These are phyloP conservation scores for Bubo blakistoni DNA, from an alignment of 2,113 vertebrate genomes.

Conservation along the genomic window DNA sequence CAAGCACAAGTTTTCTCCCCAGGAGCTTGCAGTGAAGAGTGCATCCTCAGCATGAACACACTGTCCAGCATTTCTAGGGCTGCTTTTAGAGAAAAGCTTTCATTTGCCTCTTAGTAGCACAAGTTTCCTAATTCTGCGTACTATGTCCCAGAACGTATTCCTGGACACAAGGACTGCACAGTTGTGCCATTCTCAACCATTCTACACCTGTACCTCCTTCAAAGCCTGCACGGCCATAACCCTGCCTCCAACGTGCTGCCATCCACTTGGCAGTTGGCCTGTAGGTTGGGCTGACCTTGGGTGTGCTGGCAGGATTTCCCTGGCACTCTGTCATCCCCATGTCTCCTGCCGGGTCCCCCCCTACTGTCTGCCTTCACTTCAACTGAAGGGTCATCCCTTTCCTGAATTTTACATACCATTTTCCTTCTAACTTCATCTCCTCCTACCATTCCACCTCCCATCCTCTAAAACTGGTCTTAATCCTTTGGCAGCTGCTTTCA, in stretches of 20 bases:
- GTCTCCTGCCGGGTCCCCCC: conserved; percentile 12
- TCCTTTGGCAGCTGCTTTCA: neutral
- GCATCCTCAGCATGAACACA: neutral
- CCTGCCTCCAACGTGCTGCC: conserved; percentile 27
- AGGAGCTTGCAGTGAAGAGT: neutral
- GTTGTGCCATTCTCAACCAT: neutral
- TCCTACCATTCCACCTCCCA: neutral
- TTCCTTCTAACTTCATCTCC: conserved; percentile 14
- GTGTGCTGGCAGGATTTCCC: conserved; percentile 65
- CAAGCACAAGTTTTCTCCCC: neutral
- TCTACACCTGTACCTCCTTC: conserved; percentile 18
- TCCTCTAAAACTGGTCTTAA: neutral
- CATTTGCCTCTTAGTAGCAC: neutral
- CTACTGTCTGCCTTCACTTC: neutral
- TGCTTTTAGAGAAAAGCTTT: neutral
- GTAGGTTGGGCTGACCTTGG: conserved; percentile 68
- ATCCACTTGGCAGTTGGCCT: conserved; percentile 63
- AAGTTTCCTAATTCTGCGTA: neutral
- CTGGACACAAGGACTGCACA: neutral
- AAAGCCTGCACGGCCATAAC: conserved; percentile 24
- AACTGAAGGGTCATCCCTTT: neutral
- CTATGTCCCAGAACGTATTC: neutral
- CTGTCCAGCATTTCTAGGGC: neutral
- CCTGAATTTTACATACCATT: conserved; percentile 20
- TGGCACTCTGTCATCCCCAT: conserved; percentile 62